phyloP scores from a whole-genome alignment of 2,888 invertebrate genomes.

The Melipona bicolor region DNA sequence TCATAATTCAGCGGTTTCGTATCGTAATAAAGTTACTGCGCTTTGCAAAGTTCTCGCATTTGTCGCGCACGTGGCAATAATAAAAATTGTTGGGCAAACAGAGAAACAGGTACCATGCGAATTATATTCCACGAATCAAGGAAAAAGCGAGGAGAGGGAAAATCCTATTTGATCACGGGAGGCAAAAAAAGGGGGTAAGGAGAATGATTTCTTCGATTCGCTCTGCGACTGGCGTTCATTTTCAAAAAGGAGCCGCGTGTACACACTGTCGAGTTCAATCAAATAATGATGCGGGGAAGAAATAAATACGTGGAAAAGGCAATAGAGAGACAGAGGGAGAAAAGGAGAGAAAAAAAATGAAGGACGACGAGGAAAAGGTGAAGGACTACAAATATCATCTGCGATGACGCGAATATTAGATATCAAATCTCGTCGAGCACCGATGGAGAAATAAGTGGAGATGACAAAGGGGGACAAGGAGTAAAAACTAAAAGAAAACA shows the following conservation, averaged over 20 bases:
- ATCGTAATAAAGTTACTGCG: neutral
- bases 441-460: too few relatives aligned
- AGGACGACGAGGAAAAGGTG: neutral
- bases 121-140: neutral
- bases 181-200: neutral
- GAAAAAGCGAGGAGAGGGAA: neutral
- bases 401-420: neutral
- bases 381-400: neutral
- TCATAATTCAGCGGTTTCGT: neutral
- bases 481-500: neutral
- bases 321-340: too few relatives aligned
- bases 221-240: slow-evolving; percentile 10
- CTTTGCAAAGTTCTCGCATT: neutral
- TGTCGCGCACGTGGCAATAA: neutral
- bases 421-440: too few relatives aligned
- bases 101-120: neutral
- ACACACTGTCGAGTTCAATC: slow-evolving; percentile 2
- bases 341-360: neutral
- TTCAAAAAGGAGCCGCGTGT: neutral
- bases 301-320: neutral
- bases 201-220: neutral
- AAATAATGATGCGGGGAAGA: neutral
- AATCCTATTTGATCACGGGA: neutral
- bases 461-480: neutral
- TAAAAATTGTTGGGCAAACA: neutral